A percentile compares a stretch with the other conserved stretches of the same genome.
These are phyloP conservation scores for Hippocampus barbouri DNA, from an alignment of 2,113 vertebrate species.

Conservation along the genomic window DNA sequence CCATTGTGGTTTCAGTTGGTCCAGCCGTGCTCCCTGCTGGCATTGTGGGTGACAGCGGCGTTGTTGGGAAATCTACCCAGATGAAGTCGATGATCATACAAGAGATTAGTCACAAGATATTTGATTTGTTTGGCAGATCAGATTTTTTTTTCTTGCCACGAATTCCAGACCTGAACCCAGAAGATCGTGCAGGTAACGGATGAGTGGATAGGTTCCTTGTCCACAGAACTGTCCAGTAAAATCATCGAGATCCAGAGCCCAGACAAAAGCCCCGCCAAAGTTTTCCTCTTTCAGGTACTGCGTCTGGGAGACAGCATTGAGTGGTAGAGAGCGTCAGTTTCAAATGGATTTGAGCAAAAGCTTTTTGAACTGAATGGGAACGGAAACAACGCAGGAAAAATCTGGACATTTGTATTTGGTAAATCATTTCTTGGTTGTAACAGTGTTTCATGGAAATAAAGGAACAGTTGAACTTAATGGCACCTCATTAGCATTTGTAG, in stretches of 20 bases:
- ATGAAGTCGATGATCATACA: neutral
- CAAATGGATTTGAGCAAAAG: neutral
- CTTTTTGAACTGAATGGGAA: neutral
- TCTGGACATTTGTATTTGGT: too few species aligned
- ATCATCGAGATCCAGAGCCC: conserved; percentile 78
- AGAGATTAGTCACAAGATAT: neutral
- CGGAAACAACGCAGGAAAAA: too few species aligned
- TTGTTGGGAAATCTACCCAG: conserved; percentile 31
- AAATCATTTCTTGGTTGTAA: too few species aligned
- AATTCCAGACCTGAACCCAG: conserved; percentile 53
- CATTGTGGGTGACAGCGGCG: conserved; percentile 1
- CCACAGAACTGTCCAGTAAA: conserved; percentile 74
- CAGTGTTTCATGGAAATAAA: too few species aligned
- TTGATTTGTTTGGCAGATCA: neutral
- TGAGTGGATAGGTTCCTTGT: conserved; percentile 72
- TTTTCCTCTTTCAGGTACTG: conserved; percentile 68
- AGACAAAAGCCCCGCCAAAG: conserved; percentile 78
- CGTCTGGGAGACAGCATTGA: conserved; percentile 49
- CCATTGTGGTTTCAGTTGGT: neutral
- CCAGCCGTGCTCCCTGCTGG: neutral
- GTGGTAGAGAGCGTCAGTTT: neutral
- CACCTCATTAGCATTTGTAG: too few species aligned
- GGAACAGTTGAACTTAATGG: too few species aligned
- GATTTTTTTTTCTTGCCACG: neutral
- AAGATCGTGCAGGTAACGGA: conserved; percentile 60